Conservation (phyloP, 2,888 invertebrate species). For the Ennomos quercinarius region DNA sequence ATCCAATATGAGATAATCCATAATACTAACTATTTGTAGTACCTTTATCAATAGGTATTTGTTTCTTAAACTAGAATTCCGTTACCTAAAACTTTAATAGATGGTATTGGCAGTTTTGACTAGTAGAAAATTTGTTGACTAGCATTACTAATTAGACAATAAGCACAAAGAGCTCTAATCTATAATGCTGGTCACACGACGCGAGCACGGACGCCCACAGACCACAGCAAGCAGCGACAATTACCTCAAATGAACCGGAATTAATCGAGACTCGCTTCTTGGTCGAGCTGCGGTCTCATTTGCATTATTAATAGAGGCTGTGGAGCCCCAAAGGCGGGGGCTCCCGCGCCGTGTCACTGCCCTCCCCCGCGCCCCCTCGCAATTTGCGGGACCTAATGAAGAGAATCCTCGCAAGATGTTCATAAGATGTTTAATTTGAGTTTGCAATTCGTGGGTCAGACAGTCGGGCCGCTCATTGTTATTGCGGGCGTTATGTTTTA, state of each 20-base stretch:
- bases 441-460: slow-evolving; percentile 80
- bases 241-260: slow-evolving; percentile 86
- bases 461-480: slow-evolving; percentile 71
- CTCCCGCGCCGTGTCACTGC: slow-evolving; percentile 68
- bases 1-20: too few relatives aligned
- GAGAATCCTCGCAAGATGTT: slow-evolving; percentile 83
- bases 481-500: slow-evolving; percentile 70
- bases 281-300: slow-evolving; percentile 85
- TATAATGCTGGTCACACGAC: slow-evolving; percentile 28
- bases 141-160: too few relatives aligned
- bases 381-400: slow-evolving; percentile 84
- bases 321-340: slow-evolving; percentile 47
- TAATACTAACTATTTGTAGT: too few relatives aligned
- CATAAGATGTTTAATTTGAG: slow-evolving; percentile 85
- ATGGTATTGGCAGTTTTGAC: too few relatives aligned
- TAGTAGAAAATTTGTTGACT: too few relatives aligned
- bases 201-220: slow-evolving; percentile 50
- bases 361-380: slow-evolving; percentile 61
- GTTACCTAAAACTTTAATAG: too few relatives aligned
- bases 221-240: slow-evolving; percentile 80
- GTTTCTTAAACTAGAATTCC: too few relatives aligned
- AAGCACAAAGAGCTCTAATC: slow-evolving; percentile 3
- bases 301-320: slow-evolving; percentile 85
- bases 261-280: slow-evolving; percentile 84
- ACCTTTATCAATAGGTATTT: too few relatives aligned